Percentiles rank a stretch among this genome's conserved stretches.
Conservation (phyloP, 2,113 vertebrate species). For the Cebidichthys violaceus region DNA sequence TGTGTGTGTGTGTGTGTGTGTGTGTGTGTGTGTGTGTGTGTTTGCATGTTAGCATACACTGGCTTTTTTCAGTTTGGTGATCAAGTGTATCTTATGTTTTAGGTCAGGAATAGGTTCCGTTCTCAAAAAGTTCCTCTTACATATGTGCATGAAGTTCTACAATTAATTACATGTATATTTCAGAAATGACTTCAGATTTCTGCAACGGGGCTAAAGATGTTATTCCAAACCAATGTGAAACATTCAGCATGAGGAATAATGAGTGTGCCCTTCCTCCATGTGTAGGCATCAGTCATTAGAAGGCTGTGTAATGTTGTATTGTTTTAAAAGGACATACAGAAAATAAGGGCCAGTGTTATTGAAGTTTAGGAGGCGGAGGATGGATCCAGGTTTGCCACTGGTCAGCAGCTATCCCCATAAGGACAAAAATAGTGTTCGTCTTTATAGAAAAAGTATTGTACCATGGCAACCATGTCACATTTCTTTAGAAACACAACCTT, state of each 20-base stretch:
- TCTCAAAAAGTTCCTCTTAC: background rate
- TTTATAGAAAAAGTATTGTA: background rate
- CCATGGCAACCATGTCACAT: constrained; percentile 68
- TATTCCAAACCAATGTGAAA: background rate
- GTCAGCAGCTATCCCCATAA: constrained; percentile 30
- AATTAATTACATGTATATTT: background rate
- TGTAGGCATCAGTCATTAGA: background rate
- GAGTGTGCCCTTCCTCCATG: background rate
- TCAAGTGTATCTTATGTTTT: constrained; percentile 7
- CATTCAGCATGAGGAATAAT: background rate
- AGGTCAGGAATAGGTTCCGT: background rate
- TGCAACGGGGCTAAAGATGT: background rate
- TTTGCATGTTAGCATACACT: background rate
- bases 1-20: background rate
- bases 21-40: background rate
- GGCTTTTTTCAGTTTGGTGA: constrained; percentile 4
- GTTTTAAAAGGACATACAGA: background rate
- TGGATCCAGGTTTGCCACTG: constrained; percentile 5
- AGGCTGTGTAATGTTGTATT: background rate
- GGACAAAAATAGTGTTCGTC: constrained; percentile 60
- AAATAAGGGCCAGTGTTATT: background rate
- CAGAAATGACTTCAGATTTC: background rate
- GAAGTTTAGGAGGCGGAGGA: background rate
- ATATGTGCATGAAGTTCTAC: background rate
- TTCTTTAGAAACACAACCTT: constrained; percentile 68